phyloP scores from a whole-genome alignment of 2,113 vertebrate species.

The Apeltes quadracus region DNA sequence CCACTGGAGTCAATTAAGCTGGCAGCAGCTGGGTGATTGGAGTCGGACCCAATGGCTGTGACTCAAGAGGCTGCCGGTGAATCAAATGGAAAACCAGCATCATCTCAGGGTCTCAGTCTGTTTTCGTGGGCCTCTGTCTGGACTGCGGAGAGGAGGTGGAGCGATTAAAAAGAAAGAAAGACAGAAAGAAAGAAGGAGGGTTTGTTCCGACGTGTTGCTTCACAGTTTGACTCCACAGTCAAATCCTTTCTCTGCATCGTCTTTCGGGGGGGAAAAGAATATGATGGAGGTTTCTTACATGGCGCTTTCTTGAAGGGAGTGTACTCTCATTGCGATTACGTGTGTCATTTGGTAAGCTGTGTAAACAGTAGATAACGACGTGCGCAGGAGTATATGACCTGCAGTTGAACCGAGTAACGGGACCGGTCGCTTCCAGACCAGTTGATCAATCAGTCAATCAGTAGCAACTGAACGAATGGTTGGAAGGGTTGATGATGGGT shows the following conservation, averaged over 20 bases:
- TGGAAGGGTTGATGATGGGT: background rate
- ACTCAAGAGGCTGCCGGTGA: constrained; percentile 65
- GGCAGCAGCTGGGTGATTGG: constrained; percentile 54
- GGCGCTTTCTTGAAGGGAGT: constrained; percentile 35
- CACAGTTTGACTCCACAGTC: constrained; percentile 44
- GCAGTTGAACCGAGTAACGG: constrained; percentile 36
- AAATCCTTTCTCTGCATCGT: constrained; percentile 56
- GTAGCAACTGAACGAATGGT: constrained; percentile 19
- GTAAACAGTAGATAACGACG: background rate
- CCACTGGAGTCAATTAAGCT: constrained; percentile 55
- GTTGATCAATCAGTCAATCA: constrained; percentile 16
- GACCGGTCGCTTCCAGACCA: constrained; percentile 24
- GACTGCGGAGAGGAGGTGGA: constrained; percentile 6
- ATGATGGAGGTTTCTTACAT: constrained; percentile 21
- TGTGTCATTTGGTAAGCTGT: background rate
- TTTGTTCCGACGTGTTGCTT: constrained; percentile 35
- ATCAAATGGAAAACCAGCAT: constrained; percentile 66
- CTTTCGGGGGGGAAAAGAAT: background rate
- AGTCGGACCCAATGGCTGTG: constrained; percentile 44
- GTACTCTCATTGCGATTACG: constrained; percentile 8
- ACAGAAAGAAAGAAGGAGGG: constrained; percentile 16
- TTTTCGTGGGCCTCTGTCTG: constrained; percentile 52
- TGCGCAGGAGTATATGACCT: constrained; percentile 10
- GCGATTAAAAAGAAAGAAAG: constrained; percentile 43
- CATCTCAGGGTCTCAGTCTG: constrained; percentile 42